Conservation (phyloP, 2,888 invertebrate species). For the Pachliopta kotzebuea region DNA sequence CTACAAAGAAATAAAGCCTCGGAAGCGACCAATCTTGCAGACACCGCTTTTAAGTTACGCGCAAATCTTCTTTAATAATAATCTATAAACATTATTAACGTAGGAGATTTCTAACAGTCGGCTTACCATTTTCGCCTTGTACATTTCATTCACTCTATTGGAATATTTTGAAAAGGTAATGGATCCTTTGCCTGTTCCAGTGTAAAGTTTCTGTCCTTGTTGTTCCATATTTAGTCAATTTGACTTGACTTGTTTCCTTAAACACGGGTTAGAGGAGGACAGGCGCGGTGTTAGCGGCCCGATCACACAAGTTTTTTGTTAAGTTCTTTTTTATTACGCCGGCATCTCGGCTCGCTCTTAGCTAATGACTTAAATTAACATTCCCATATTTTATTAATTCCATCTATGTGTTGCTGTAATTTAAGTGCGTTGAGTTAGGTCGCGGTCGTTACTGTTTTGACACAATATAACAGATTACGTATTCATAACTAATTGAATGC, state of each 20-base stretch:
- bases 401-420: constrained; percentile 44
- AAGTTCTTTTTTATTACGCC: constrained; percentile 51
- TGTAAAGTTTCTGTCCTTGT: constrained; percentile 30
- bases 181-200: constrained; percentile 13
- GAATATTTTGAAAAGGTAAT: background rate
- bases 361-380: constrained; percentile 77
- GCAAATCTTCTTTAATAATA: constrained; percentile 21
- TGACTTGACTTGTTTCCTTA: constrained; percentile 66
- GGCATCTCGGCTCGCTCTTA: constrained; percentile 63
- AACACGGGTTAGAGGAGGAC: constrained; percentile 51
- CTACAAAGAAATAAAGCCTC: constrained; percentile 43
- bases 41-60: constrained; percentile 1
- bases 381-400: constrained; percentile 71
- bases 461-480: constrained; percentile 43
- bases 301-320: constrained; percentile 64
- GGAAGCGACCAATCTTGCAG: constrained; percentile 41
- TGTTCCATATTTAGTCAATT: constrained; percentile 71
- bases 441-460: constrained; percentile 59
- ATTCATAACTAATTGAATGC: constrained; percentile 16
- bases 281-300: constrained; percentile 56
- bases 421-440: constrained; percentile 47
- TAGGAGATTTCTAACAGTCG: background rate
- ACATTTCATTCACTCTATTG: background rate
- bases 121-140: background rate
- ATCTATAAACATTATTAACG: constrained; percentile 7